Conservation (phyloP, 2,888 invertebrate genomes). For the Hipparchia semele region DNA sequence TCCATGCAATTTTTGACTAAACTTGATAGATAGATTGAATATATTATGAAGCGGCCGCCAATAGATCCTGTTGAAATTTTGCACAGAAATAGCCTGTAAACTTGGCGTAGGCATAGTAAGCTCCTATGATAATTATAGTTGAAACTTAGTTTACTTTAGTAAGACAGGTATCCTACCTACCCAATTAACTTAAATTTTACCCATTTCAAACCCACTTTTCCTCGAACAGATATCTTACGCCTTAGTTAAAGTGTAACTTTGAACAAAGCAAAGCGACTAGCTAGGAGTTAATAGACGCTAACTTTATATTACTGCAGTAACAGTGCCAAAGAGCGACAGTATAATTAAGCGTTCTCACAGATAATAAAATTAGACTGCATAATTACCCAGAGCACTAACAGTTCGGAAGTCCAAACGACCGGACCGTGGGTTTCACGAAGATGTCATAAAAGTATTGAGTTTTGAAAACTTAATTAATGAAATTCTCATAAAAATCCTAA, state of each 20-base stretch:
- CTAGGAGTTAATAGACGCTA: slow-evolving; percentile 26
- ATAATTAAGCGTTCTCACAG: slow-evolving; percentile 26
- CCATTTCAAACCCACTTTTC: too few species aligned
- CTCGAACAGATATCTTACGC: neutral
- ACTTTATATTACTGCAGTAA: slow-evolving; percentile 24
- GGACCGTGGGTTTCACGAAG: neutral
- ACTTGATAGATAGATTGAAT: too few species aligned
- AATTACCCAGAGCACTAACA: slow-evolving; percentile 10
- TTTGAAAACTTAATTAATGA: neutral
- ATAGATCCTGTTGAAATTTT: too few species aligned
- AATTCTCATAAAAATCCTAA: too few species aligned
- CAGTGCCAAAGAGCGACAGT: slow-evolving; percentile 21
- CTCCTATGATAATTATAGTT: too few species aligned
- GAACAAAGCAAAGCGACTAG: slow-evolving; percentile 20
- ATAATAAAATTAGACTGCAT: slow-evolving; percentile 22
- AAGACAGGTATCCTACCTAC: too few species aligned
- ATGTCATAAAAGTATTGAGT: neutral
- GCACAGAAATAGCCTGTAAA: too few species aligned
- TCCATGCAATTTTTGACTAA: too few species aligned
- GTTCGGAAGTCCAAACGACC: neutral
- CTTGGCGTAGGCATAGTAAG: too few species aligned
- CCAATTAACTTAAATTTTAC: too few species aligned
- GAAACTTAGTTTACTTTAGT: too few species aligned
- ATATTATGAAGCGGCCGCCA: too few species aligned
- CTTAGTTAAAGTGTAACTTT: slow-evolving; percentile 14